Evolutionary conservation across 2,888 invertebrate species (phyloP).

Genomic region (Conistra vaccinii): DNA sequence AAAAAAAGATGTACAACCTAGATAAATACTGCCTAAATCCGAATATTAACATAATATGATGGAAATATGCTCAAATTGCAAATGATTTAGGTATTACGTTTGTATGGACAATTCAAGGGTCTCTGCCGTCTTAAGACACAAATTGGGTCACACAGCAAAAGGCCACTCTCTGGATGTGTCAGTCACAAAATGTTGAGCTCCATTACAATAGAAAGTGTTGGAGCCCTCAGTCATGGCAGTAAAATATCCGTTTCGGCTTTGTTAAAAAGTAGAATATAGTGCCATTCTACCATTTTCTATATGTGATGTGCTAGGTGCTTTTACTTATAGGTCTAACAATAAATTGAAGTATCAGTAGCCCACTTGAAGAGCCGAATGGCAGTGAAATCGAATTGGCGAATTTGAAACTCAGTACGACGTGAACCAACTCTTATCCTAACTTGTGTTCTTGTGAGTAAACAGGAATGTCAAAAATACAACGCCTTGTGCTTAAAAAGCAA

Average conservation of each 20-base stretch:
- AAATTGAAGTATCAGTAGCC: background rate
- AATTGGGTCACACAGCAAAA: slow-evolving; percentile 44
- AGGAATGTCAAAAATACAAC: background rate
- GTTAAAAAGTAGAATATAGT: background rate
- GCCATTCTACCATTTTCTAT: background rate
- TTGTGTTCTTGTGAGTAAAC: background rate
- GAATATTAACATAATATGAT: too few species aligned
- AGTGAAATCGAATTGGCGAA: background rate
- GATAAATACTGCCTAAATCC: too few species aligned
- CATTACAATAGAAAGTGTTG: slow-evolving; percentile 13
- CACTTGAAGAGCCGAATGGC: background rate
- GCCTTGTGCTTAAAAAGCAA: background rate
- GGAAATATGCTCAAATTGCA: too few species aligned
- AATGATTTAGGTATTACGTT: too few species aligned
- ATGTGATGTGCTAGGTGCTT: too few species aligned
- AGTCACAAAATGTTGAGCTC: slow-evolving; percentile 34
- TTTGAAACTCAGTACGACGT: background rate
- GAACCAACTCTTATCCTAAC: background rate
- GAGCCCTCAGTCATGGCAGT: background rate
- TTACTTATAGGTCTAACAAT: background rate
- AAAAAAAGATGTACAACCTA: too few species aligned
- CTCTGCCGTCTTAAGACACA: too few species aligned
- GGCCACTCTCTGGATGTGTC: slow-evolving; percentile 20
- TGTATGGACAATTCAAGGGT: too few species aligned
- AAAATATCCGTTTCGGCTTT: background rate